Evolutionary conservation across 2,113 vertebrate species (phyloP).

Genomic region (Geococcyx californianus): DNA sequence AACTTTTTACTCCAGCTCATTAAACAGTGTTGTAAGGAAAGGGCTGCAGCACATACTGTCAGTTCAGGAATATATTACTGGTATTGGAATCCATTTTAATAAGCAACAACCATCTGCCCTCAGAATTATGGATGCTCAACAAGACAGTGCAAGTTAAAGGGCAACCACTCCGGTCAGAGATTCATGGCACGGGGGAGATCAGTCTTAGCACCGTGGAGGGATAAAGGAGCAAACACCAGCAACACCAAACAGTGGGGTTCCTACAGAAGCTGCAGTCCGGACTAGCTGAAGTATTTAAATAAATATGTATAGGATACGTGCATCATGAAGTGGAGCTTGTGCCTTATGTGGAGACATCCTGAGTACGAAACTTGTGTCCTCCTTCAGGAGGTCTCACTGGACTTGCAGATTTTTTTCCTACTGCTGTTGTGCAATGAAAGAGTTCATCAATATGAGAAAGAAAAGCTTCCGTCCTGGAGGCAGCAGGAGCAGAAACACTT

Average conservation of each 20-base stretch:
- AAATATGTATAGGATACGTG: not conserved
- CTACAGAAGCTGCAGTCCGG: not conserved
- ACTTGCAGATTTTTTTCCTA: not conserved
- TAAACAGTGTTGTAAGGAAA: not conserved
- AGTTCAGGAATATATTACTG: not conserved
- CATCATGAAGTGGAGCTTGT: not conserved
- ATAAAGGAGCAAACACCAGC: not conserved
- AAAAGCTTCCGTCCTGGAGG: not conserved
- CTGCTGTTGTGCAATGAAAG: not conserved
- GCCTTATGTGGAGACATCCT: not conserved
- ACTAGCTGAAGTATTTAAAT: not conserved
- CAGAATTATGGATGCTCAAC: not conserved
- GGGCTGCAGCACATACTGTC: not conserved
- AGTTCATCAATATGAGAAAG: not conserved
- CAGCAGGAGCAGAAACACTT: not conserved
- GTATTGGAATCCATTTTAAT: not conserved
- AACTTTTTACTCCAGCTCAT: not conserved
- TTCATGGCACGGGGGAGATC: not conserved
- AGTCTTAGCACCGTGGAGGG: not conserved
- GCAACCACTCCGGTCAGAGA: not conserved
- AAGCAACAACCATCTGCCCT: not conserved
- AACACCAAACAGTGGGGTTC: not conserved
- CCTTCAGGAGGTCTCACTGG: not conserved
- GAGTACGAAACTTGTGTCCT: not conserved
- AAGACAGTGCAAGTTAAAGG: not conserved